Base-by-base conservation (phyloP, 2,113 vertebrate genomes). In the Tringa solitaria region DNA sequence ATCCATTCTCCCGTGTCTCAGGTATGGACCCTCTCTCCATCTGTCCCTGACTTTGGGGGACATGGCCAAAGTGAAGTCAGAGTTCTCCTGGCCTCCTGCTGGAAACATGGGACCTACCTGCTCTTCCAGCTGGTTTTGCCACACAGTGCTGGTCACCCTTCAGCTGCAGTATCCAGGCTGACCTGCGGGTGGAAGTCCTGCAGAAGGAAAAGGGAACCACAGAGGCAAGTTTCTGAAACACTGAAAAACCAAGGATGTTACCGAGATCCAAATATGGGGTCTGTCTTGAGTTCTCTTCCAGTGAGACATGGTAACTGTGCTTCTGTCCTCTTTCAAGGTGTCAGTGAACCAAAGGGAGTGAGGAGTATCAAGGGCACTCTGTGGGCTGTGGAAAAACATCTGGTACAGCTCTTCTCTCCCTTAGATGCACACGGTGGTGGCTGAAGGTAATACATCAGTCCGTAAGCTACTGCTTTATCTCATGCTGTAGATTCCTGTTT, bases 141-240 rank as follows among this genome's bases (percentile, higher is more conserved):
- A 41, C 63, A 1, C 24, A 20, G 67, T 3, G 8, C 67, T 26
- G 73, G 84, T 87, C 50, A 70, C 64, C 26, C 46, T 32, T 78
- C 64, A 57, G 77, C 65, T 96, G 96, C 87, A 96, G 54, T 94
- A 89, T 95, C 45, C 79, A 67, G 72, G 76, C 75, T 89, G 89
- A 92, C 95, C 93, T 96, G 94, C 1, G 77, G 94, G 94, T 94
- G 93, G 93, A 91, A 89, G 87, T 84, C 93, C 91, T 84, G 77
- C 65, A 82, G 91, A 94, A 81, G 45, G 24, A 78, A 78, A 86
- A 73, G 4, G 32, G 78, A 70, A 2, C 4, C 56, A 46, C 1
- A 4, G 56, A 64, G 68, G 26, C 79, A 93, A 69, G 16, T 90
- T 84, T 87, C 70, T 80, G 84, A 90, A 93, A 60, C 14, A n/a